These are phyloP conservation scores for Barnardius zonarius DNA, from an alignment of 2,113 vertebrate species.

Conservation along the genomic window DNA sequence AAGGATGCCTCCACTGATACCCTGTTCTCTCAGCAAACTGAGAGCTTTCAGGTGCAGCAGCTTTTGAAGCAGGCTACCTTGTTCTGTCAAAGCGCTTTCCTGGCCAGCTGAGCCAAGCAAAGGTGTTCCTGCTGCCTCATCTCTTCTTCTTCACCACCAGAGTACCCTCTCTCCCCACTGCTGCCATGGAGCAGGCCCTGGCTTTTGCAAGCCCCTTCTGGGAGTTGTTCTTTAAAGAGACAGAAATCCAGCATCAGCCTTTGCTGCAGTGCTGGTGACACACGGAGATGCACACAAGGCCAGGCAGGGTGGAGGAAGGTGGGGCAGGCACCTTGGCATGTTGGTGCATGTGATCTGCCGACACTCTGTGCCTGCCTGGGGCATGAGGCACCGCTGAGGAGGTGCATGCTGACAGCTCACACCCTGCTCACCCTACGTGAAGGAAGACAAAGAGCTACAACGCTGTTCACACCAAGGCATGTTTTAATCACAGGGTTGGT, in stretches of 20 bases:
- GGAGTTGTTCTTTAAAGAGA: not conserved
- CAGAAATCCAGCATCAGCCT: not conserved
- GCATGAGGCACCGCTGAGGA: not conserved
- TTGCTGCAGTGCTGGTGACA: not conserved
- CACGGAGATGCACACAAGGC: not conserved
- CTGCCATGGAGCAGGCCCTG: not conserved
- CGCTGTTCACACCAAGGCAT: accelerated
- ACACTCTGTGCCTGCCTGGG: accelerated
- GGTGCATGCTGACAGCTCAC: not conserved
- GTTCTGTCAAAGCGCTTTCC: not conserved
- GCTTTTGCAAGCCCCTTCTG: not conserved
- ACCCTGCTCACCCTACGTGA: not conserved
- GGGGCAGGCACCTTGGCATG: accelerated
- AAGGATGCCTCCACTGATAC: not conserved
- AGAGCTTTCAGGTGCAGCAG: not conserved
- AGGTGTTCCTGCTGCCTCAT: not conserved
- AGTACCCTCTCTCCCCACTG: not conserved
- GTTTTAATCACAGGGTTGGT: accelerated
- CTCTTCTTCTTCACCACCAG: not conserved
- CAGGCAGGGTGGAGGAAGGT: not conserved
- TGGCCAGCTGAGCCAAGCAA: not conserved
- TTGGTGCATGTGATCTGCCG: not conserved
- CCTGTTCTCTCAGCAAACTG: not conserved
- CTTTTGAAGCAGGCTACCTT: not conserved
- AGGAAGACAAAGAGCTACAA: not conserved